A percentile compares a stretch with the other conserved stretches of the same genome.
Evolutionary conservation across 2,888 invertebrate species (phyloP).

Genomic region (Siphonodentalium dalli): DNA sequence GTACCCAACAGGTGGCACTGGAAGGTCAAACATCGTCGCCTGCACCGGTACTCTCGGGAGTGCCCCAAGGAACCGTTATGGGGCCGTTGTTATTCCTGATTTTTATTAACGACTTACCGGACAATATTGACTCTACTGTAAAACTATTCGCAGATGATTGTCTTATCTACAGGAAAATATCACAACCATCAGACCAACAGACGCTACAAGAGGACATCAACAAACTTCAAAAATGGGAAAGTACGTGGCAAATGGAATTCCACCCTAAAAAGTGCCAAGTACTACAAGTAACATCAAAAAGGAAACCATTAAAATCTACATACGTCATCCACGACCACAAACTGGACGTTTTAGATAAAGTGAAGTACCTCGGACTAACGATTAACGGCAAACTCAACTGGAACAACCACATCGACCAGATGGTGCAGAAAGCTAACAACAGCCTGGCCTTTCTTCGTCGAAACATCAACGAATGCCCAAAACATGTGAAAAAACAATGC

Average conservation of each 20-base stretch:
- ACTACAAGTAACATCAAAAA: not conserved
- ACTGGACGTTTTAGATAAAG: not conserved
- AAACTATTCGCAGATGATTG: slow-evolving; percentile 15
- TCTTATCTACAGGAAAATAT: not conserved
- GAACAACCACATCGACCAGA: not conserved
- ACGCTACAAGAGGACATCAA: slow-evolving; percentile 2
- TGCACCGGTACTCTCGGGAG: not conserved
- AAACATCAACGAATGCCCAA: not conserved
- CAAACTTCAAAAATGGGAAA: slow-evolving; percentile 2
- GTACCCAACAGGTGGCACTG: not conserved
- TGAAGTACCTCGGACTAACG: not conserved
- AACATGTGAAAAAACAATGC: too few relatives aligned
- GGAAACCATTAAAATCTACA: not conserved
- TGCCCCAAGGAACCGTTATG: slow-evolving; percentile 17
- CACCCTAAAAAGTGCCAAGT: slow-evolving; percentile 7
- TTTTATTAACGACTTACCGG: slow-evolving; percentile 11
- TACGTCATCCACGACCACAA: not conserved
- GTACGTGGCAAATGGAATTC: slow-evolving; percentile 10
- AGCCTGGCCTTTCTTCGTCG: not conserved
- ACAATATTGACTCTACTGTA: slow-evolving; percentile 5
- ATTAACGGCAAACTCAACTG: not conserved
- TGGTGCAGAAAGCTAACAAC: not conserved
- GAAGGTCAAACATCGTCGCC: not conserved
- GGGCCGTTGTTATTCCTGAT: slow-evolving; percentile 11
- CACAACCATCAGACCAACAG: not conserved